These are phyloP conservation scores for Philypnodon macrostomus DNA, from an alignment of 2,797 vertebrate genomes.

Conservation along the genomic window DNA sequence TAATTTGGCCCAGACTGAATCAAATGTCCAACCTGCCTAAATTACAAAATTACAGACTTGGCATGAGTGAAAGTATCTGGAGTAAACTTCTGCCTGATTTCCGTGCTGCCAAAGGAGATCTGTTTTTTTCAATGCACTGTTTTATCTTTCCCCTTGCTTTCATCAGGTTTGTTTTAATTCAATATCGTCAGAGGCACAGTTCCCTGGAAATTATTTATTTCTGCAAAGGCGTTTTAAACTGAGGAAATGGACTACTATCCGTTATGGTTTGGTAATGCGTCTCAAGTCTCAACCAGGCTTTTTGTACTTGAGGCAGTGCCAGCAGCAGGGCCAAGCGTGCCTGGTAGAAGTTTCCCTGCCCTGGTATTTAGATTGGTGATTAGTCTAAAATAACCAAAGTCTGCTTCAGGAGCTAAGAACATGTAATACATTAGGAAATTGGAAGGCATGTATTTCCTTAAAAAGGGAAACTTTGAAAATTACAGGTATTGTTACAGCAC, in stretches of 20 bases:
- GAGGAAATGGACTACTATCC: slow-evolving; percentile 55
- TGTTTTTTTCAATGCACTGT: slow-evolving; percentile 58
- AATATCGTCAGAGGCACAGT: slow-evolving; percentile 40
- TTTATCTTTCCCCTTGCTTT: slow-evolving; percentile 62
- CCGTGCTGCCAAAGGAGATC: slow-evolving; percentile 58
- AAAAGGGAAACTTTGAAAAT: slow-evolving; percentile 5
- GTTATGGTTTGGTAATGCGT: slow-evolving; percentile 53
- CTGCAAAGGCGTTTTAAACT: slow-evolving; percentile 53
- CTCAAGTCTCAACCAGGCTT: slow-evolving; percentile 47
- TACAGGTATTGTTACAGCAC: neutral
- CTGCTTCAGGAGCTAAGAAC: slow-evolving; percentile 17
- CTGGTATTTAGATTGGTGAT: slow-evolving; percentile 41
- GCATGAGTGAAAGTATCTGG: slow-evolving; percentile 55
- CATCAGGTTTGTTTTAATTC: slow-evolving; percentile 69
- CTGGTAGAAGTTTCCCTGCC: slow-evolving; percentile 39
- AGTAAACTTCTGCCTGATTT: slow-evolving; percentile 61
- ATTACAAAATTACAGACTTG: slow-evolving; percentile 71
- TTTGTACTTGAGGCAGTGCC: slow-evolving; percentile 51
- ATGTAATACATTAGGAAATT: slow-evolving; percentile 7
- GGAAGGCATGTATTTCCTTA: slow-evolving; percentile 9
- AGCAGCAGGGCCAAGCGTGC: slow-evolving; percentile 47
- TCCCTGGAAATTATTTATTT: slow-evolving; percentile 64
- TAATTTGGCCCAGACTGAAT: slow-evolving; percentile 69
- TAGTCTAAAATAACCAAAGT: slow-evolving; percentile 30
- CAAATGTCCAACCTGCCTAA: slow-evolving; percentile 66